Evolutionary conservation across 2,888 invertebrate genomes (phyloP).

Genomic region (Dendrolimus pini): DNA sequence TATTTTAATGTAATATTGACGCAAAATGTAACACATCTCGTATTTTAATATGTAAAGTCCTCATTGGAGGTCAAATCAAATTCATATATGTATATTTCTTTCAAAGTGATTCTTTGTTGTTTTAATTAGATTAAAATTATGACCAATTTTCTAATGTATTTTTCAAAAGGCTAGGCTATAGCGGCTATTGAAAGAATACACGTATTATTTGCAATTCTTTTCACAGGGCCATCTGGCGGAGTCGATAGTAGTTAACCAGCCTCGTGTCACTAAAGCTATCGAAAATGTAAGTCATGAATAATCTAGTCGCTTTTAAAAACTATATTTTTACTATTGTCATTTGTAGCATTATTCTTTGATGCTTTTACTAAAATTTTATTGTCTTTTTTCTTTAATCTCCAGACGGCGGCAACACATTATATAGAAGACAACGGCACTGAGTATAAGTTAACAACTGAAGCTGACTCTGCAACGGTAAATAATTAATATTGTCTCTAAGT

Average conservation of each 20-base stretch:
- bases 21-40: too few species aligned
- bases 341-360: slow-evolving; percentile 7
- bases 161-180: neutral
- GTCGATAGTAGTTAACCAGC: slow-evolving; percentile 89
- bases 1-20: too few species aligned
- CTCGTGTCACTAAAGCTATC: slow-evolving; percentile 75
- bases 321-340: neutral
- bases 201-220: neutral
- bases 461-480: neutral
- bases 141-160: neutral
- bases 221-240: slow-evolving; percentile 83
- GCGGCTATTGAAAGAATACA: neutral
- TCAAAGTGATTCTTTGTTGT: neutral
- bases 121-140: neutral
- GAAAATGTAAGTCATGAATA: slow-evolving; percentile 33
- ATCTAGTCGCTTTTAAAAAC: neutral
- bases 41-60: neutral
- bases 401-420: neutral
- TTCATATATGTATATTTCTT: slow-evolving; percentile 14
- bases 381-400: neutral
- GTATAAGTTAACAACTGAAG: neutral
- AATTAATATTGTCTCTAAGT: neutral
- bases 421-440: neutral
- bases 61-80: neutral
- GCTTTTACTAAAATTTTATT: neutral